Conservation (phyloP, 2,113 vertebrate genomes). For the Kryptolebias marmoratus region DNA sequence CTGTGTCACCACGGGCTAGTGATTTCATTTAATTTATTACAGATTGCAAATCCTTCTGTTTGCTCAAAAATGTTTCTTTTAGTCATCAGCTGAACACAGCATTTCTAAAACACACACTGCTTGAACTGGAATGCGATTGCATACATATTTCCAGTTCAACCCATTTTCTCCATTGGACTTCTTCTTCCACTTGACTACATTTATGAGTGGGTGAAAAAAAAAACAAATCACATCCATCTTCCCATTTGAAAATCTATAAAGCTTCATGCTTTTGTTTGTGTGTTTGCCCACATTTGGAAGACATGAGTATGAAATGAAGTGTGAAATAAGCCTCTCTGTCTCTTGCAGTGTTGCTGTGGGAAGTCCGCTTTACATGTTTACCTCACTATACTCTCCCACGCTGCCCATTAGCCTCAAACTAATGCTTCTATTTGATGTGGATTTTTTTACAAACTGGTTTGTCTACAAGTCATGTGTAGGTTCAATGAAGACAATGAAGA, state of each 20-base stretch:
- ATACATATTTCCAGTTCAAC: not conserved
- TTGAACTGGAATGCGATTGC: not conserved
- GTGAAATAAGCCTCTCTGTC: conserved; percentile 84
- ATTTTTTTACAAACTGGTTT: conserved; percentile 8
- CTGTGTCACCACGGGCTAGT: not conserved
- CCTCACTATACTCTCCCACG: conserved; percentile 32
- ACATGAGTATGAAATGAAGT: conserved; percentile 82
- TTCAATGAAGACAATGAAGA: not conserved
- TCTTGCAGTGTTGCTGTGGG: conserved; percentile 73
- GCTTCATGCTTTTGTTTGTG: conserved; percentile 3
- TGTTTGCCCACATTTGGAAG: conserved; percentile 40
- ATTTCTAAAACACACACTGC: not conserved
- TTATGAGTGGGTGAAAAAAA: not conserved
- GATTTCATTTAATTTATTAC: not conserved
- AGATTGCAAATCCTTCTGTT: too few species aligned
- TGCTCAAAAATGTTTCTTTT: not conserved
- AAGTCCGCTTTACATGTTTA: conserved; percentile 63
- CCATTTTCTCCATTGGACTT: not conserved
- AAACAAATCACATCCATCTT: conserved; percentile 10
- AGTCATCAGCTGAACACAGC: not conserved
- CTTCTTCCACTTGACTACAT: not conserved
- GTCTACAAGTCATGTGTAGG: conserved; percentile 13
- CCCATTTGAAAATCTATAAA: not conserved
- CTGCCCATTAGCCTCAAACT: conserved; percentile 12
- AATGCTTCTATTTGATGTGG: conserved; percentile 25